phyloP scores from a whole-genome alignment of 2,113 vertebrate species.

The Orycteropus afer region DNA sequence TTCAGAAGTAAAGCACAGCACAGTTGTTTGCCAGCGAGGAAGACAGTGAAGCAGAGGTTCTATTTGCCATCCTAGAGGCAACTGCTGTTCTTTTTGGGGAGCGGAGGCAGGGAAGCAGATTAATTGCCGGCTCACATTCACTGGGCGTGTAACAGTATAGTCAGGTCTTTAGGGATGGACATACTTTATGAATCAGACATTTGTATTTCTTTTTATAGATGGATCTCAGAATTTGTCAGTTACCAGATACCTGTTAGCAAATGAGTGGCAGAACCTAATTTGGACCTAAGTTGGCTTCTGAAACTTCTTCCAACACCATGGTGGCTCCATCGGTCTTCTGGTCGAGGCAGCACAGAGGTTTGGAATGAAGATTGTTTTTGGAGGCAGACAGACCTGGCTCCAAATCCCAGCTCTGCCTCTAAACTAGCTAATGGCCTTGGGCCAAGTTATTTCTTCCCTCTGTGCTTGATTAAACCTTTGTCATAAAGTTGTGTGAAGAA shows the following conservation, averaged over 20 bases:
- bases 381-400: neutral
- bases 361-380: neutral
- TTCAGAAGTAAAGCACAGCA: neutral
- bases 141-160: neutral
- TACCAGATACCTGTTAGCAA: neutral
- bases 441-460: neutral
- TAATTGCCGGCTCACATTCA: neutral
- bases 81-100: neutral
- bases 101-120: neutral
- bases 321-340: neutral
- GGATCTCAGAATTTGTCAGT: neutral
- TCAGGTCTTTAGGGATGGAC: neutral
- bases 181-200: neutral
- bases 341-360: neutral
- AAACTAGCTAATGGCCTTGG: neutral
- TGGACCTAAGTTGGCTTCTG: slow-evolving; percentile 2
- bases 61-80: neutral
- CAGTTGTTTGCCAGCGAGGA: slow-evolving; percentile 16
- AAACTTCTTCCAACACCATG: neutral
- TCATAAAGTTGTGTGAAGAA: neutral
- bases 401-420: neutral
- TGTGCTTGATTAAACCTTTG: slow-evolving; percentile 37
- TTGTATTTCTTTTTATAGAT: neutral
- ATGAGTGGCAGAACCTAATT: neutral
- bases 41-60: neutral